These are phyloP conservation scores for Lepidurus arcticus DNA, from an alignment of 1,140 invertebrate species.

Conservation along the genomic window DNA sequence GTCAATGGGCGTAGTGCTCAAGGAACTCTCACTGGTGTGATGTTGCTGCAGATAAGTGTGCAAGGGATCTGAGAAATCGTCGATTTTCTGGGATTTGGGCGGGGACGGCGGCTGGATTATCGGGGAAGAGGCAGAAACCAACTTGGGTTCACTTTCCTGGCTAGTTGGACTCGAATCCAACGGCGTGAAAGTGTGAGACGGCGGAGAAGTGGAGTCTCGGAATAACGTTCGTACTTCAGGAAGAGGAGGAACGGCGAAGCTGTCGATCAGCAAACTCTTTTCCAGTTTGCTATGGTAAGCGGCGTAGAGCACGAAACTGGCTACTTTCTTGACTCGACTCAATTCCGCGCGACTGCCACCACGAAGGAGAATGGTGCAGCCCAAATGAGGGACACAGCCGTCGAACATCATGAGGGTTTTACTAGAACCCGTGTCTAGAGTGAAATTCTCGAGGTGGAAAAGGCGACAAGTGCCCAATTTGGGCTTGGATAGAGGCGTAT, in stretches of 20 bases:
- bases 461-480: constrained; percentile 77
- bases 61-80: constrained; percentile 72
- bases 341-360: constrained; percentile 72
- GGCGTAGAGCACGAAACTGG: constrained; percentile 72
- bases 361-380: constrained; percentile 81
- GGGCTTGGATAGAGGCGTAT: constrained; percentile 68
- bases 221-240: not conserved
- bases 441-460: constrained; percentile 72
- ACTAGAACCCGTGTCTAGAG: constrained; percentile 51
- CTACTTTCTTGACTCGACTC: constrained; percentile 71
- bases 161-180: not conserved
- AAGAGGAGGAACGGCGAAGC: constrained; percentile 57
- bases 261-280: constrained; percentile 81
- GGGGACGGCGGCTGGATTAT: not conserved
- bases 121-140: not conserved
- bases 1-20: constrained; percentile 25
- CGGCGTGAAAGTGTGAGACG: not conserved
- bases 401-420: constrained; percentile 94
- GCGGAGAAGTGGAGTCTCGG: not conserved
- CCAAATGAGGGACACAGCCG: constrained; percentile 76
- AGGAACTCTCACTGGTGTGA: constrained; percentile 24
- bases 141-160: not conserved
- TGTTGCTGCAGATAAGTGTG: constrained; percentile 55
- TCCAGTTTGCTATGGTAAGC: constrained; percentile 89
- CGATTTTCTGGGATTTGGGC: constrained; percentile 51